Evolutionary conservation across 2,797 vertebrate species (phyloP).

Genomic region (Onychomys arenicola): DNA sequence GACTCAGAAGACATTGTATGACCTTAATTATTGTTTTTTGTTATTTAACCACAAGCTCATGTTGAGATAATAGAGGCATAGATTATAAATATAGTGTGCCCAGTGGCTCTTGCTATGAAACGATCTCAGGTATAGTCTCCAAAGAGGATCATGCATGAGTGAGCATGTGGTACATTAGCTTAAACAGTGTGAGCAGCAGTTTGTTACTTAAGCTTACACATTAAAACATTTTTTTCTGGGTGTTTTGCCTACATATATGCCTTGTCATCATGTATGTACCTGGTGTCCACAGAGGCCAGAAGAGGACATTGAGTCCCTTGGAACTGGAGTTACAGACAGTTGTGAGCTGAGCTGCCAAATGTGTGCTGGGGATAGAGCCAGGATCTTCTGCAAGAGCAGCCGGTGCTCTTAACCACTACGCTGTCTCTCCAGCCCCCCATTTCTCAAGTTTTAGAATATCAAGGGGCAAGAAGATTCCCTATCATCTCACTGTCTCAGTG

Average conservation of each 20-base stretch:
- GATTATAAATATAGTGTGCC: conserved; percentile 15
- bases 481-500: not conserved
- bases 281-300: not conserved
- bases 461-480: not conserved
- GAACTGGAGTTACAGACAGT: not conserved
- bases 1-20: not conserved
- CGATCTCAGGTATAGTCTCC: conserved; percentile 42
- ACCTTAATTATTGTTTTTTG: not conserved
- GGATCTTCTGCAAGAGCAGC: not conserved
- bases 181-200: not conserved
- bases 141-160: not conserved
- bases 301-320: too few species aligned
- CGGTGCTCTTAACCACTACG: not conserved
- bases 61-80: conserved; percentile 21
- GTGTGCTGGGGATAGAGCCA: not conserved
- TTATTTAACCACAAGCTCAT: conserved; percentile 41
- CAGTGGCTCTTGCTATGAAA: not conserved
- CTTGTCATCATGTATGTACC: not conserved
- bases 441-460: not conserved
- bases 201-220: not conserved
- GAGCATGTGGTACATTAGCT: conserved; percentile 11
- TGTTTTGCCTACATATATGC: not conserved
- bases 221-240: not conserved
- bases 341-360: not conserved
- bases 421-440: not conserved